Evolutionary conservation across 1,140 invertebrate genomes (phyloP).

Genomic region (Drosophila micromelanica): DNA sequence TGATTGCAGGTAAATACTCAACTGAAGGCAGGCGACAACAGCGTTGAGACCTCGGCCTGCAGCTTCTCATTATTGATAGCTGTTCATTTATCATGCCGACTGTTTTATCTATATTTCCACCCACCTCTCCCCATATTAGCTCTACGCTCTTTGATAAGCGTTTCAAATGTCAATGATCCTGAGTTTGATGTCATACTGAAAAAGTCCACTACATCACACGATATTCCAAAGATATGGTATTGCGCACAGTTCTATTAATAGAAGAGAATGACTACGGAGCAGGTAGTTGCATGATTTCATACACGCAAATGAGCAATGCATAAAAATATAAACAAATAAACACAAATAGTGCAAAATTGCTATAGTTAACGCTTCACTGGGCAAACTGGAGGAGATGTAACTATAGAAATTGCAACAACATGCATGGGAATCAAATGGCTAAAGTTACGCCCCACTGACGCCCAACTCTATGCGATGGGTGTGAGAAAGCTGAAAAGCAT

Average conservation of each 20-base stretch:
- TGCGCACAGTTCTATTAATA: constrained; percentile 46
- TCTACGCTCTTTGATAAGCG: constrained; percentile 50
- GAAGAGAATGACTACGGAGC: constrained; percentile 17
- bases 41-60: constrained; percentile 8
- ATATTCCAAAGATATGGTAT: constrained; percentile 3
- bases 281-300: constrained; percentile 67
- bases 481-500: constrained; percentile 8
- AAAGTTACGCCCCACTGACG: constrained; percentile 53
- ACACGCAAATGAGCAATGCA: constrained; percentile 39
- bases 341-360: constrained; percentile 38
- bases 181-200: background rate
- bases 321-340: constrained; percentile 49
- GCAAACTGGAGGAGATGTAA: background rate
- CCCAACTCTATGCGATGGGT: background rate
- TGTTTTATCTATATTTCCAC: constrained; percentile 56
- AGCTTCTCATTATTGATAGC: constrained; percentile 66
- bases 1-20: constrained; percentile 75
- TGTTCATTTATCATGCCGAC: constrained; percentile 72
- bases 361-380: constrained; percentile 53
- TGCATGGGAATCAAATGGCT: constrained; percentile 17
- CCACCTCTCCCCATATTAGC: background rate
- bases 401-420: background rate
- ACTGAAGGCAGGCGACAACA: constrained; percentile 10
- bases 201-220: constrained; percentile 6
- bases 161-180: constrained; percentile 62